Evolutionary conservation across 92 coral and sea anemone species (phyloP), one percentile per base, ranked within the genome.

Genomic region (Zoanthus sociatus): DNA sequence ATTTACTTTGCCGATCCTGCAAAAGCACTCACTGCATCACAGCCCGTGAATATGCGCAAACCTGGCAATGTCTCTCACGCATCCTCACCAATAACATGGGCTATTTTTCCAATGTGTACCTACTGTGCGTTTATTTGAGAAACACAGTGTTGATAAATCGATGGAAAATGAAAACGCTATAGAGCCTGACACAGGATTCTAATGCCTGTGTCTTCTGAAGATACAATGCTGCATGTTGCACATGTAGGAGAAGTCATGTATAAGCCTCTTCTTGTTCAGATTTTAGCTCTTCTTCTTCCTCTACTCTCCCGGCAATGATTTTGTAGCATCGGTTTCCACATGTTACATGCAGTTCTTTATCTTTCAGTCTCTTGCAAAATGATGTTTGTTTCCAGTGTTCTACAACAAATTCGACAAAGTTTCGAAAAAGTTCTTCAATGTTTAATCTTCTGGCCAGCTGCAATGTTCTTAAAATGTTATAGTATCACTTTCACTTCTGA

Each of bases 21-120:
- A 77, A 88, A 88, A 55, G 88, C 91, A 75, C 91, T 83, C 50
- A 87, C 89, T 47, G 85, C 88, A 51, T 91, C 91, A 64, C 93
- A 91, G 58, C 91, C 90, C 68, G 90, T 82, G 70, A 90, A 90
- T 78, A 90, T 88, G 77, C 87, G 93, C 32, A 90, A 88, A 46
- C 93, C 92, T 30, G 88, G 93, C 5, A 81, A 90, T 30, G 91
- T 82, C 83, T 84, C 73, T 71, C 93, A 91, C 79, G 87, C 72
- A 30, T 87, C 68, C 54, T 84, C 12, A 3, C 91, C 93, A 76
- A 87, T 64, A 78, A 88, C 63, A 18, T 30, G 75, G 71, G 54
- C 88, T 26, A 87, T 78, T 58, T 58, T 91, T 71, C 91, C 76
- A 14, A 87, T 88, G 73, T 83, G 91, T 44, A 87, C 68, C 60